These are phyloP conservation scores for Leptobrachium leishanense DNA, from an alignment of 2,113 vertebrate species.

Conservation along the genomic window DNA sequence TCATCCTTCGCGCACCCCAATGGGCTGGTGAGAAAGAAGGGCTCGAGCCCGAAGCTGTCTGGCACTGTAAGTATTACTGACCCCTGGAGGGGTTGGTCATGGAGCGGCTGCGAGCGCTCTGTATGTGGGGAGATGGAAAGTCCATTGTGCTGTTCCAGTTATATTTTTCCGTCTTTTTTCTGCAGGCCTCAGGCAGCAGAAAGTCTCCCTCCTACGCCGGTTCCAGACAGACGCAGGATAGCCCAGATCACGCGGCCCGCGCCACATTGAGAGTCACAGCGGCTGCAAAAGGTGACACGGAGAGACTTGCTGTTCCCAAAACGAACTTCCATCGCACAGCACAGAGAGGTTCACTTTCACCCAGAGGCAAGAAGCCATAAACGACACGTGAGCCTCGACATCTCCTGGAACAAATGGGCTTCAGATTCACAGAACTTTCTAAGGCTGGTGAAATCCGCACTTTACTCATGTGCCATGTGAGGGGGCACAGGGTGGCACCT, in stretches of 20 bases:
- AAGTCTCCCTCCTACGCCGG: constrained; percentile 54
- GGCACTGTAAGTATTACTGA: constrained; percentile 33
- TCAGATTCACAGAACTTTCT: no score
- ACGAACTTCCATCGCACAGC: constrained; percentile 48
- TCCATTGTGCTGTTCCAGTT: constrained; percentile 23
- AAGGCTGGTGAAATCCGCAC: no score
- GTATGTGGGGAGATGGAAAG: no score
- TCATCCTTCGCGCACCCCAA: constrained; percentile 46
- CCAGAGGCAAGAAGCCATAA: constrained; percentile 58
- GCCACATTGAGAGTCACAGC: constrained; percentile 50
- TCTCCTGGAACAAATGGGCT: no score
- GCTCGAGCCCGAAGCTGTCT: constrained; percentile 31
- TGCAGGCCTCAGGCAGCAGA: constrained; percentile 53
- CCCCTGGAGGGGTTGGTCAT: no score
- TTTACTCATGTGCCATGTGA: no score
- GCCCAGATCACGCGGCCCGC: constrained; percentile 41
- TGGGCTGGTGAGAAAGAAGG: constrained; percentile 55
- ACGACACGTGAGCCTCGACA: no score
- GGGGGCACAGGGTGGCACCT: no score
- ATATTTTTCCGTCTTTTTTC: background rate
- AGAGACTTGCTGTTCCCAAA: constrained; percentile 46
- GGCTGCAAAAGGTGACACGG: constrained; percentile 54
- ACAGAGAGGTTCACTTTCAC: constrained; percentile 37
- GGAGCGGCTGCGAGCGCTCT: no score
- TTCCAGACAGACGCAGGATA: constrained; percentile 57